Evolutionary conservation across 2,113 vertebrate genomes (phyloP), one percentile per base, ranked within the genome.

Genomic region (Dromiciops gliroides): DNA sequence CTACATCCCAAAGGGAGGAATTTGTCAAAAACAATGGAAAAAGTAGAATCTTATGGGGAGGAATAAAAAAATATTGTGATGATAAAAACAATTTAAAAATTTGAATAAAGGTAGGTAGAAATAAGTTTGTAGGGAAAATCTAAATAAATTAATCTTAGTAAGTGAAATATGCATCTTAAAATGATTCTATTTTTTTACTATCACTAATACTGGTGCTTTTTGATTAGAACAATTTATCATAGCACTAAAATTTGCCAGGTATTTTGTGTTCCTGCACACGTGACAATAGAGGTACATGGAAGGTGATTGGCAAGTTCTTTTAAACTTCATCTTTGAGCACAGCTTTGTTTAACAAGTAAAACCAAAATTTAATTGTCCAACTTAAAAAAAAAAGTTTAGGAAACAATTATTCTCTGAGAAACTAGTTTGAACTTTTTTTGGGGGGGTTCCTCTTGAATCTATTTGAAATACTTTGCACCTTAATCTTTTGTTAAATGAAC

Each of bases 321-420:
- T 75, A 23, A 95, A 83, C 83, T 75, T 37, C 2, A 92, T 96
- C 11, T 50, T 91, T 52, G 67, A 92, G 7, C 24, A 52, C 19
- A 49, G 50, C 94, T 93, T 91, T 67, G 92, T 67, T 67, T 92
- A 91, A 51, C 0, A 90, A 94, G 6, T 95, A 91, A 93, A 83
- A 94, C 95, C 92, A 56, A 95, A 95, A 47, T 75, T 91, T 60
- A 92, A 56, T 56, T 91, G 67, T 89, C 88, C 92, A 93, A 95
- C 48, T 22, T 48, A 92, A 51, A 75, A 75, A 95, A 75, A 89
- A 37, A 83, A 60, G 60, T 67, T 3, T 83, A 44, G 67, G 67
- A 44, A 83, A 83, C 37, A 83, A 19, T 44, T 83, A 44, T 83
- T 83, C 19, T 44, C 67, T 75, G 16, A 75, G 37, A 44, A 37